These are phyloP conservation scores for Sebastes oblongus DNA, from an alignment of 2,797 vertebrate genomes.

Conservation along the genomic window DNA sequence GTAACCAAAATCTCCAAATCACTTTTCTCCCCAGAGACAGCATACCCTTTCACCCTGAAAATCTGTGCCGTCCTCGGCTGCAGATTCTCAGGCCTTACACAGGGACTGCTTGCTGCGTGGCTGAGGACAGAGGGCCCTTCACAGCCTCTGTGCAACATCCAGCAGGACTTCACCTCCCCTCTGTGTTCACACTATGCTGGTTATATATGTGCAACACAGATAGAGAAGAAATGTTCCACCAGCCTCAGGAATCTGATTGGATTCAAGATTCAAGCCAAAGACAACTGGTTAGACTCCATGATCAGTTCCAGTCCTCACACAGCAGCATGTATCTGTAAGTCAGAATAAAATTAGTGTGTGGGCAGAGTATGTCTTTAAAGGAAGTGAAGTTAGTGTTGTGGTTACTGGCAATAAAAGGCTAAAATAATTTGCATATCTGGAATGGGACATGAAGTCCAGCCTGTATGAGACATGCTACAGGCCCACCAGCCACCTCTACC, in stretches of 20 bases:
- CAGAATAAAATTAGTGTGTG: too few relatives aligned
- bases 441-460: too few relatives aligned
- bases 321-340: too few relatives aligned
- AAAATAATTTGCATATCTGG: too few relatives aligned
- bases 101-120: neutral
- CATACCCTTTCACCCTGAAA: constrained; percentile 54
- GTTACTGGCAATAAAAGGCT: too few relatives aligned
- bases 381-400: too few relatives aligned
- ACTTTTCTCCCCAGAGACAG: constrained; percentile 57
- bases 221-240: constrained; percentile 1
- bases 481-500: too few relatives aligned
- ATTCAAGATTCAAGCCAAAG: constrained; percentile 26
- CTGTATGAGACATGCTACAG: too few relatives aligned
- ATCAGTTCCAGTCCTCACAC: too few relatives aligned
- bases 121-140: constrained; percentile 1
- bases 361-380: too few relatives aligned
- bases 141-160: neutral
- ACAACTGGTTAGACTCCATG: too few relatives aligned
- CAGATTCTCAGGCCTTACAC: neutral
- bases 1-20: constrained; percentile 83
- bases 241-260: neutral
- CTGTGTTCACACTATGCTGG: neutral
- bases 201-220: neutral
- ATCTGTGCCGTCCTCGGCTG: neutral
- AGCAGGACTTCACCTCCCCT: neutral